Evolutionary conservation across 2,113 vertebrate genomes (phyloP).

Genomic region (Bagarius yarrelli): DNA sequence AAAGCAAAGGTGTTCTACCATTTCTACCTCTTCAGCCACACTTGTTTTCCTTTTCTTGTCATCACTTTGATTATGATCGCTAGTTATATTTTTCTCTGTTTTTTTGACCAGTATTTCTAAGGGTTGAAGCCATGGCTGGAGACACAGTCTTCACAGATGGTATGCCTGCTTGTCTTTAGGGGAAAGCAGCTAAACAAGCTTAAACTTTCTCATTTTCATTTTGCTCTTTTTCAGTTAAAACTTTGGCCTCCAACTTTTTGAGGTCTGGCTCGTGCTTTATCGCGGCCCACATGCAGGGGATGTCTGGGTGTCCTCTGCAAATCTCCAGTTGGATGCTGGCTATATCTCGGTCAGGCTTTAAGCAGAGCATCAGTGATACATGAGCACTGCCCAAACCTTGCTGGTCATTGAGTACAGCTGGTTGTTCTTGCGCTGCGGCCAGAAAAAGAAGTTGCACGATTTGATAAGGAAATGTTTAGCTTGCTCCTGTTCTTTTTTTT

Average conservation of each 20-base stretch:
- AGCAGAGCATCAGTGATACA: slow-evolving; percentile 63
- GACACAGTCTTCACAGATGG: slow-evolving; percentile 74
- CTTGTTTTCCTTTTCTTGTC: slow-evolving; percentile 42
- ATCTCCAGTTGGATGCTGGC: slow-evolving; percentile 48
- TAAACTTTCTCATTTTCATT: slow-evolving; percentile 73
- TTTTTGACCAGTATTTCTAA: slow-evolving; percentile 61
- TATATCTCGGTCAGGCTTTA: slow-evolving; percentile 61
- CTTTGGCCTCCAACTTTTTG: slow-evolving; percentile 74
- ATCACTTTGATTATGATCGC: slow-evolving; percentile 17
- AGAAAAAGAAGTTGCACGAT: slow-evolving; percentile 46
- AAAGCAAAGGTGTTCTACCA: slow-evolving; percentile 39
- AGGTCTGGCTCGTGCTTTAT: slow-evolving; percentile 72
- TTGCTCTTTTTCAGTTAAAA: slow-evolving; percentile 68
- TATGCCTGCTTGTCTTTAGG: slow-evolving; percentile 76
- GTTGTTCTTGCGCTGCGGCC: slow-evolving; percentile 40
- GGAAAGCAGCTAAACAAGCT: slow-evolving; percentile 70
- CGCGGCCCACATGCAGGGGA: slow-evolving; percentile 62
- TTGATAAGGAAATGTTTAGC: slow-evolving; percentile 52
- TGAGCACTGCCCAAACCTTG: slow-evolving; percentile 48
- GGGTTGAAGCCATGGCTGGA: slow-evolving; percentile 72
- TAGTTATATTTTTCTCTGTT: neutral
- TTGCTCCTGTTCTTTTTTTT: slow-evolving; percentile 17
- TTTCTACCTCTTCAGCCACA: slow-evolving; percentile 46
- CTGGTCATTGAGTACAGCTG: slow-evolving; percentile 40
- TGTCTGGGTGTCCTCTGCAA: slow-evolving; percentile 53